Percentiles rank a stretch among this genome's conserved stretches.
Conservation (phyloP, 2,888 invertebrate species). For the Dynastes maya region DNA sequence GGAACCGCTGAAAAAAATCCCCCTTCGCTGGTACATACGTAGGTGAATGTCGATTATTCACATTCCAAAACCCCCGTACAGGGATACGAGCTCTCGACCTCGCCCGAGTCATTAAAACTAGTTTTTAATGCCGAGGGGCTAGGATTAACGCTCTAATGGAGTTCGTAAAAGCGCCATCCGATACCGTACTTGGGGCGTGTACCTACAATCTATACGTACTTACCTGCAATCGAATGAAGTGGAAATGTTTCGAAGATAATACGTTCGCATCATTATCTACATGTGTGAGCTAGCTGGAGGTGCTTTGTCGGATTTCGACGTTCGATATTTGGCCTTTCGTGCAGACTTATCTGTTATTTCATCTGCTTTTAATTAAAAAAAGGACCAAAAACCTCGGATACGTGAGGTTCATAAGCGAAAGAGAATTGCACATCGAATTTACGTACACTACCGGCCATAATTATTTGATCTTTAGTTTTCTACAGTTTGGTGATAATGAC, state of each 20-base stretch:
- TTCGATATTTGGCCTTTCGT: background rate
- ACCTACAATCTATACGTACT: background rate
- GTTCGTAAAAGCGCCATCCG: background rate
- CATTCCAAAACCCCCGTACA: background rate
- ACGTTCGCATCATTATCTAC: slow-evolving; percentile 2
- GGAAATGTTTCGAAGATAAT: slow-evolving; percentile 1
- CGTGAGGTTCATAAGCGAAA: too few species aligned
- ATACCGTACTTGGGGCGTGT: background rate
- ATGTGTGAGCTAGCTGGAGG: background rate
- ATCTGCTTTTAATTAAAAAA: background rate
- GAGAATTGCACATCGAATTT: too few species aligned
- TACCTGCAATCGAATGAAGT: background rate
- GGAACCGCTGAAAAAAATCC: background rate
- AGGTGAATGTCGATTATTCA: too few species aligned
- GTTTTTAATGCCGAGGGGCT: background rate
- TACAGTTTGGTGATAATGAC: too few species aligned
- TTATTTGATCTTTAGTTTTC: too few species aligned
- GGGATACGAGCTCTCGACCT: background rate
- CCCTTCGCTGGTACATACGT: background rate
- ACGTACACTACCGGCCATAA: too few species aligned
- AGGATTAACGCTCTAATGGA: background rate
- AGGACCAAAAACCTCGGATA: too few species aligned
- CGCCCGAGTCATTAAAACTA: slow-evolving; percentile 8
- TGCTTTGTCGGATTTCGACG: slow-evolving; percentile 7
- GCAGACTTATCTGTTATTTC: background rate